Conservation (phyloP, 2,797 vertebrate species). For the Sebastes iracundus region DNA sequence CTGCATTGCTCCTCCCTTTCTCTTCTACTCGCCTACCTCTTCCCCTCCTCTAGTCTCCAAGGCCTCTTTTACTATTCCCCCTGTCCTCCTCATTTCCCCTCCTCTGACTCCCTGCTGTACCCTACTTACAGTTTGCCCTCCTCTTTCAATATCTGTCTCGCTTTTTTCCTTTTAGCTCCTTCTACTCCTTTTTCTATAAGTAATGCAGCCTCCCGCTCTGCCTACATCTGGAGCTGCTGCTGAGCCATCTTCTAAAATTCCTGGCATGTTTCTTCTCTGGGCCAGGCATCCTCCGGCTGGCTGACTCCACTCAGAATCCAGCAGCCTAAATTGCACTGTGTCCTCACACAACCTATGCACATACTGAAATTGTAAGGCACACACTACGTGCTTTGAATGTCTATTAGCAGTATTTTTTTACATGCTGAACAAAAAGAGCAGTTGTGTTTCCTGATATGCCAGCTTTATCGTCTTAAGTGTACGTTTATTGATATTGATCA, state of each 20-base stretch:
- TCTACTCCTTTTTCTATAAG: conserved; percentile 26
- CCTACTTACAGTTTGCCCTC: conserved; percentile 3
- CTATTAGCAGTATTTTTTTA: neutral
- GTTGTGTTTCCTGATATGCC: neutral
- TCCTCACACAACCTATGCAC: conserved; percentile 70
- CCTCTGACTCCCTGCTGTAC: neutral
- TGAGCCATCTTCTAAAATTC: conserved; percentile 68
- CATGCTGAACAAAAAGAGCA: conserved; percentile 3
- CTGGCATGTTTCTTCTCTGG: conserved; percentile 62
- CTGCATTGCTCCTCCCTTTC: neutral
- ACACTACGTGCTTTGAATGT: neutral
- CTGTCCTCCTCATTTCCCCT: neutral
- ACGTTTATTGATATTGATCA: neutral
- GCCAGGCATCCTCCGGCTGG: conserved; percentile 53
- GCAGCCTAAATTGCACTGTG: conserved; percentile 71
- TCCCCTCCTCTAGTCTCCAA: neutral
- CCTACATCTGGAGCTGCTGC: conserved; percentile 66
- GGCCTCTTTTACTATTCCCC: neutral
- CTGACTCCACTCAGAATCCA: conserved; percentile 61
- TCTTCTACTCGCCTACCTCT: neutral
- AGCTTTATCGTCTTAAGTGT: neutral
- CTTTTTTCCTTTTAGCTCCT: neutral
- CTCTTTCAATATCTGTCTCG: conserved; percentile 1
- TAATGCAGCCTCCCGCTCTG: conserved; percentile 27
- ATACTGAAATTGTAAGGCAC: conserved; percentile 13